Conservation (phyloP, 2,888 invertebrate species). For the Tryphoninae sp. region DNA sequence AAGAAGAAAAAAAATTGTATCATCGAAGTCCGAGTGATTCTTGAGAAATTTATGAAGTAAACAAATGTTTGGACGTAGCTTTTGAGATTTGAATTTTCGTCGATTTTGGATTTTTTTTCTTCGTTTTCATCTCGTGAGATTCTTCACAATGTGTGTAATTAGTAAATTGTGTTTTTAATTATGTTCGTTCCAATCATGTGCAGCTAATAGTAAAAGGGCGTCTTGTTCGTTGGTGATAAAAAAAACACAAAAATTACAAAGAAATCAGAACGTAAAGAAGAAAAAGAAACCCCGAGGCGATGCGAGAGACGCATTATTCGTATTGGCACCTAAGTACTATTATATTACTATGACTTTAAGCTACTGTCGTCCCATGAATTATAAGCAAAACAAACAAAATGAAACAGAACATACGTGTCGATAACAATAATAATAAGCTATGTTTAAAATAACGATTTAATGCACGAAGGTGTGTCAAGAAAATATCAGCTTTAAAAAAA, state of each 20-base stretch:
- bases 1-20: not conserved
- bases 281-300: not conserved
- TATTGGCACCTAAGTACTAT: slow-evolving; percentile 50
- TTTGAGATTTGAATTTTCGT: too few species aligned
- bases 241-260: not conserved
- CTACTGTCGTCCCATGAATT: slow-evolving; percentile 33
- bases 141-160: too few species aligned
- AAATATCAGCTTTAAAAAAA: slow-evolving; percentile 45
- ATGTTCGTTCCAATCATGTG: not conserved
- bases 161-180: too few species aligned
- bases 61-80: too few species aligned
- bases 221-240: too few species aligned
- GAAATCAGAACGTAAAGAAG: slow-evolving; percentile 1
- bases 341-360: slow-evolving; percentile 30
- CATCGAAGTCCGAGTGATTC: not conserved
- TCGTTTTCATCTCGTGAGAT: too few species aligned
- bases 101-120: too few species aligned
- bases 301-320: slow-evolving; percentile 52
- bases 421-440: not conserved
- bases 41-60: not conserved
- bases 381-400: not conserved
- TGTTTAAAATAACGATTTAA: not conserved
- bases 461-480: not conserved
- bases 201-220: not conserved
- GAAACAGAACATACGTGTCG: slow-evolving; percentile 14